Conservation (phyloP, 2,113 vertebrate species). For the mouse (Mus musculus) region GRCm39 chr8:5774501-5775000, state of each 20-base stretch:
- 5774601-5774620: slow-evolving; percentile 52
- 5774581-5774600: background rate
- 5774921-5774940: background rate
- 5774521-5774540: background rate
- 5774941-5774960: background rate
- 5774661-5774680: background rate
- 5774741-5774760: slow-evolving; percentile 4
- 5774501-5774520: background rate
- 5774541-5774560: background rate
- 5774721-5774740: background rate
- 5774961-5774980: background rate
- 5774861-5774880: slow-evolving; percentile 36
- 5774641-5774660: background rate
- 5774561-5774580: background rate
- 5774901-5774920: slow-evolving; percentile 18
- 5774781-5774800: slow-evolving; percentile 8
- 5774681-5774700: slow-evolving; percentile 28
- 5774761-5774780: background rate
- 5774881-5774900: background rate
- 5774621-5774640: background rate
- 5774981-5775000: background rate
- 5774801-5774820: background rate
- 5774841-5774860: background rate
- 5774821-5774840: background rate
- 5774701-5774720: slow-evolving; percentile 30